Base-by-base conservation (phyloP, 2,113 vertebrate genomes). In the Isurus oxyrinchus region DNA sequence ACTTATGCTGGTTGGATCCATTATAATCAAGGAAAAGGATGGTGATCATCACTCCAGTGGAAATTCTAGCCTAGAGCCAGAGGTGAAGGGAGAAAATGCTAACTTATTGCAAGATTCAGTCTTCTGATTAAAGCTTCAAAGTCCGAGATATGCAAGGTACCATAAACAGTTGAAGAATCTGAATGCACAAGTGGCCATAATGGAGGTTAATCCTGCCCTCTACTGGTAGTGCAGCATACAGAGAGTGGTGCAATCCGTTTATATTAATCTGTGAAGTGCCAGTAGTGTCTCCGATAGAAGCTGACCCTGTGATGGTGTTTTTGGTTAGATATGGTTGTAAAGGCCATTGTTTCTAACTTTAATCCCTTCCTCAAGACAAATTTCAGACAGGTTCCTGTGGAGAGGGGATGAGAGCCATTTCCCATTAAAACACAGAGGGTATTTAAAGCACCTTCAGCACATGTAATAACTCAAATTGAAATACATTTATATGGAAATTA, bases 401-500 rank as follows among this genome's bases (percentile, higher is more conserved):
- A 95, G 66, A 16, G 35, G 67, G 13, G 44, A 6, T n/a, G 59
- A 14, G 14, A 35, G 14, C 49, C 23, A 55, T 67, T 72, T 95
- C 66, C 21, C 25, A 76, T 95, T 72, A 76, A 95, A 72, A 67
- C 93, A 72, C 63, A 69, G 31, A 67, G 53, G 66, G 19, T 95
- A 53, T 53, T 94, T 16, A 25, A 94, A 66, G n/a, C 63, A 49
- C 40, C 14, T 67, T 72, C 87, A 90, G 49, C 53, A 40, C 72
- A 76, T 35, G 57, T 25, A 66, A 66, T 49, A 95, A 94, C 63
- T 49, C 63, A 95, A 69, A 72, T 69, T 95, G 44, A 95, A 95
- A 95, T 95, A 72, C 44, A 72, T 95, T 53, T 55, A 95, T 94
- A 94, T 94, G 16, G 90, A 94, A 94, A 94, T 94, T 94, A 95